A percentile compares a stretch with the other conserved stretches of the same genome.
These are phyloP conservation scores for Macrotis lagotis DNA, from an alignment of 2,113 vertebrate genomes.

Conservation along the genomic window DNA sequence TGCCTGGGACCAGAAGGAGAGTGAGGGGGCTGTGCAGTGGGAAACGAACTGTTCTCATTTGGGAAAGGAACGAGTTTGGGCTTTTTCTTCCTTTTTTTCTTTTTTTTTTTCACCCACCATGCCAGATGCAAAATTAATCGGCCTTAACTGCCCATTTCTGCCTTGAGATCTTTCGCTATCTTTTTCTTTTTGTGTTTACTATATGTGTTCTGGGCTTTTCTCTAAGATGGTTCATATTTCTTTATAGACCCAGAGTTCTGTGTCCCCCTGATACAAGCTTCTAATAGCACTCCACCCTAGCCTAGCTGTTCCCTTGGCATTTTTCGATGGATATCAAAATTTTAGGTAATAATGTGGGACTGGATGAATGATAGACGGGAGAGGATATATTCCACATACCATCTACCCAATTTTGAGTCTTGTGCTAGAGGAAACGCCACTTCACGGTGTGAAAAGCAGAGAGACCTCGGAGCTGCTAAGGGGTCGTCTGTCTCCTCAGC, in stretches of 20 bases:
- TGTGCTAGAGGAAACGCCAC: neutral
- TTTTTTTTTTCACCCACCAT: neutral
- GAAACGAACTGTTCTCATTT: neutral
- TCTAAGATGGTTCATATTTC: neutral
- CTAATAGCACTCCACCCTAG: neutral
- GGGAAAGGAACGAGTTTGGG: neutral
- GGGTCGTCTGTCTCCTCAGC: fast-evolving
- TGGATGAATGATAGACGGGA: neutral
- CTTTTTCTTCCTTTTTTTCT: neutral
- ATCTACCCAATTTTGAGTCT: neutral
- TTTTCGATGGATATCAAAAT: neutral
- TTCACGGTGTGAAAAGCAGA: neutral
- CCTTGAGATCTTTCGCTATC: neutral
- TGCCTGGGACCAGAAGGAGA: neutral
- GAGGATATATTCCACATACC: neutral
- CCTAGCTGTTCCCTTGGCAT: neutral
- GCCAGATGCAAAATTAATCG: neutral
- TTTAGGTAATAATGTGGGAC: neutral
- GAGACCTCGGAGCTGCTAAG: neutral
- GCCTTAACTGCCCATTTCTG: neutral
- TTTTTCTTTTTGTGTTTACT: neutral
- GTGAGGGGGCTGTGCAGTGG: neutral
- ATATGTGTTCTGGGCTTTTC: neutral
- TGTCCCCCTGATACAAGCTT: neutral
- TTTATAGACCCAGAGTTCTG: neutral